Evolutionary conservation across 2,113 vertebrate genomes (phyloP), one percentile per base, ranked within the genome.

Genomic region (Melanostigma gelatinosum): DNA sequence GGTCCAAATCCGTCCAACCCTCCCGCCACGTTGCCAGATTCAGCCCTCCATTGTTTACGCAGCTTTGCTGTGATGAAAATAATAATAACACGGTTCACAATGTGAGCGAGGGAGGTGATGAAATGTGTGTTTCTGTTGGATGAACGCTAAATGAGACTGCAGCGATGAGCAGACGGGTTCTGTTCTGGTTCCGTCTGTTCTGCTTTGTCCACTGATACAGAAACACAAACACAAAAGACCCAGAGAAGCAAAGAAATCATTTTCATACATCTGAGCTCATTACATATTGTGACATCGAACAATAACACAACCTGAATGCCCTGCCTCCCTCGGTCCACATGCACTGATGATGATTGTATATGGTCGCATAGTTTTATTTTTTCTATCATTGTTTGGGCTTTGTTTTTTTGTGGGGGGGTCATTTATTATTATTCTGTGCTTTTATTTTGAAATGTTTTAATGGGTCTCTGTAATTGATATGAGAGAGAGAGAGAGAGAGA

Each of bases 291-390:
- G 75, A 79, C 32, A 32, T 54, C 58, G 34, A 34, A 57, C 65
- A 65, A 55, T 60, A 78, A 70, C 65, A 70, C 58, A 58, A 69
- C 62, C 67, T 68, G 22, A 55, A 13, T 15, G n/a, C 46, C 55
- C 70, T n/a, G 27, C 81, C 73, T 68, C n/a, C 64, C 48, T 58
- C 75, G 55, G 64, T 70, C 52, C 72, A 65, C 36, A 34, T 89
- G 85, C 89, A 92, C 89, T 92, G 91, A 89, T 88, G 20, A 84
- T 60, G 87, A 90, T 85, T 87, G 88, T 87, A 87, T 68, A 63
- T 72, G 65, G 48, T 86, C 8, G 52, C 64, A 89, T 69, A 79
- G 67, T 78, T 87, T 90, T 88, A 86, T 87, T 88, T 89, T 90
- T 82, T 78, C 67, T 88, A 77, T 80, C 42, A 78, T 82, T 63